Conservation (phyloP, 2,113 vertebrate species). For the Panurus biarmicus region DNA sequence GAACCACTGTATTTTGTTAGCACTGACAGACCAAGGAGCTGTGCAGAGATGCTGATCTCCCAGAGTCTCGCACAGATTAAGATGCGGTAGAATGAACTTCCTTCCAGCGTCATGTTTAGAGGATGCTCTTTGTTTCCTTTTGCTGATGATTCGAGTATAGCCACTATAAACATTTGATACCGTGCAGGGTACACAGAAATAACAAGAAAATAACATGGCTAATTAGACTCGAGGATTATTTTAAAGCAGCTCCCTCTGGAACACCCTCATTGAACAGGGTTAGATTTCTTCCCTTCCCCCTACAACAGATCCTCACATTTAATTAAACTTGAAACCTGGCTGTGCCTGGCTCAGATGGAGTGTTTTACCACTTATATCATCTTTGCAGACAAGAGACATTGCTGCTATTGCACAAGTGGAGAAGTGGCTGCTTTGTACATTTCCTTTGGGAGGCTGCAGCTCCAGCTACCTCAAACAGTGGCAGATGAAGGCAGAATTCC, state of each 20-base stretch:
- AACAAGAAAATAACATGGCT: constrained; percentile 15
- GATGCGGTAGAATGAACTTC: neutral
- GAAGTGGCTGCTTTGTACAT: neutral
- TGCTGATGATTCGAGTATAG: neutral
- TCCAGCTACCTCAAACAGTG: neutral
- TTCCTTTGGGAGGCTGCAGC: neutral
- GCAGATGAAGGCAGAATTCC: neutral
- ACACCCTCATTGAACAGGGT: neutral
- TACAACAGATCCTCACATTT: neutral
- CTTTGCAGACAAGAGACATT: neutral
- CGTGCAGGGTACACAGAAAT: neutral
- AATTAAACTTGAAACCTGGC: constrained; percentile 22
- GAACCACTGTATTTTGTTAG: neutral
- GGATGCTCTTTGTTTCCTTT: neutral
- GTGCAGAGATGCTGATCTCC: neutral
- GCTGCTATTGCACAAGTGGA: neutral
- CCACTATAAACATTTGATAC: neutral
- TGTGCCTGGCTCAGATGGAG: neutral
- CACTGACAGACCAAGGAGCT: neutral
- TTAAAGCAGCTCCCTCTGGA: neutral
- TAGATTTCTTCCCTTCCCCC: constrained; percentile 1
- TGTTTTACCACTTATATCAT: neutral
- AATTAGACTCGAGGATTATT: neutral
- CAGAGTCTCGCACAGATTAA: neutral
- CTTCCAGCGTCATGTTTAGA: neutral